phyloP scores from a whole-genome alignment of 2,797 vertebrate species.

The Notolepis coatsorum region DNA sequence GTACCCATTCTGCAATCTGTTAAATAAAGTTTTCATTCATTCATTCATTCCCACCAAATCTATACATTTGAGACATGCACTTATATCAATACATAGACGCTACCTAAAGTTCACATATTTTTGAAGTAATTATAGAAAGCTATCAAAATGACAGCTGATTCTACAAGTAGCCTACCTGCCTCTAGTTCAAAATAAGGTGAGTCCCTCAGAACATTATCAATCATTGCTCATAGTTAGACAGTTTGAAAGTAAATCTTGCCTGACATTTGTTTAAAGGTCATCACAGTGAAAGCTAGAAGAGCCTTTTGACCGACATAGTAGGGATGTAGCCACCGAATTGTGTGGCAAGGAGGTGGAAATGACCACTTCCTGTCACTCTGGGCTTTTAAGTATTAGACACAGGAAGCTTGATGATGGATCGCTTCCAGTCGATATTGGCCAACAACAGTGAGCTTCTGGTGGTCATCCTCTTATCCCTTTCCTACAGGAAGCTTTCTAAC shows the following conservation, averaged over 20 bases:
- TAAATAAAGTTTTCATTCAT: too few relatives aligned
- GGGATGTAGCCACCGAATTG: constrained; percentile 1
- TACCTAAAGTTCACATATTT: too few relatives aligned
- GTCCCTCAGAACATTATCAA: not conserved
- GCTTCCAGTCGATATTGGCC: constrained; percentile 12
- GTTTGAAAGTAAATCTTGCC: not conserved
- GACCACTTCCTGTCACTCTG: constrained; percentile 33
- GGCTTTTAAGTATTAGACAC: constrained; percentile 39
- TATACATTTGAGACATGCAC: too few relatives aligned
- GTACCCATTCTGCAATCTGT: too few relatives aligned
- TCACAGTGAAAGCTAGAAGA: constrained; percentile 1
- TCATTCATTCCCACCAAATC: too few relatives aligned
- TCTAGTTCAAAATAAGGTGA: not conserved
- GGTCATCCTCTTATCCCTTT: constrained; percentile 37
- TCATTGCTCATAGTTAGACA: not conserved
- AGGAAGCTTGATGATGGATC: constrained; percentile 37
- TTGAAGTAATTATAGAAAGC: too few relatives aligned
- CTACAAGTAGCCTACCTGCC: too few relatives aligned
- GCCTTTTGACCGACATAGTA: not conserved
- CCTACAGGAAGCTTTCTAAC: constrained; percentile 8
- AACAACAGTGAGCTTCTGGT: constrained; percentile 21
- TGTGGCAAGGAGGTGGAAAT: constrained; percentile 14
- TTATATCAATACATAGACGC: too few relatives aligned
- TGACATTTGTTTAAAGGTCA: not conserved
- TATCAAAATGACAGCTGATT: too few relatives aligned